These are phyloP conservation scores for Manacus vitellinus DNA, from an alignment of 2,113 vertebrate genomes.

Conservation along the genomic window DNA sequence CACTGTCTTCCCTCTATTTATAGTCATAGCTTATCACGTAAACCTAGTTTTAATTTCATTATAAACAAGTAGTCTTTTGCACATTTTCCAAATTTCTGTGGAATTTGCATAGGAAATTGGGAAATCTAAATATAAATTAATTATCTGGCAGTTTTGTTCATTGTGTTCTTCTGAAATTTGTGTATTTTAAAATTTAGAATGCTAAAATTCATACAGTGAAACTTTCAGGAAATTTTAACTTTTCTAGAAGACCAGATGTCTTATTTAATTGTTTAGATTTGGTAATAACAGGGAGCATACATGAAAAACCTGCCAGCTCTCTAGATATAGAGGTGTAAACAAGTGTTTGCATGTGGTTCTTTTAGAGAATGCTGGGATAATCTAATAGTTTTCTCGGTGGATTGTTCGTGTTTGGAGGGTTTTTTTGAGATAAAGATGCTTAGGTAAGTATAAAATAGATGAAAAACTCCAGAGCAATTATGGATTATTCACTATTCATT, in stretches of 20 bases:
- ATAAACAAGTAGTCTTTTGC: not conserved
- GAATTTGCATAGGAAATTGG: not conserved
- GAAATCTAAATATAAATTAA: not conserved
- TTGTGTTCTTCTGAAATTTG: not conserved
- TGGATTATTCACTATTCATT: not conserved
- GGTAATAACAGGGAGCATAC: not conserved
- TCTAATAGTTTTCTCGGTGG: not conserved
- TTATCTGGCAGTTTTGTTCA: not conserved
- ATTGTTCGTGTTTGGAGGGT: not conserved
- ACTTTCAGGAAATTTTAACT: not conserved
- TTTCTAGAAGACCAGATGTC: not conserved
- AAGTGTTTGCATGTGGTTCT: not conserved
- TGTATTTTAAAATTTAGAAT: not conserved
- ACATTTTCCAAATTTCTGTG: not conserved
- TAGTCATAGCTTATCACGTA: not conserved
- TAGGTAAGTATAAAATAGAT: not conserved
- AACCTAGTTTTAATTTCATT: not conserved
- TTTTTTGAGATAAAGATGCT: not conserved
- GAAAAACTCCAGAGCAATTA: not conserved
- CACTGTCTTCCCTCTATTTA: not conserved
- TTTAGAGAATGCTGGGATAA: not conserved
- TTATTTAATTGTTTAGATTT: not conserved
- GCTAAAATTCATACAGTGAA: not conserved
- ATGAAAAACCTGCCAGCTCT: not conserved
- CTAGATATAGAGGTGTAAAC: not conserved